Evolutionary conservation across 2,797 vertebrate species (phyloP), one percentile per base, ranked within the genome.

Genomic region (Champsocephalus esox): DNA sequence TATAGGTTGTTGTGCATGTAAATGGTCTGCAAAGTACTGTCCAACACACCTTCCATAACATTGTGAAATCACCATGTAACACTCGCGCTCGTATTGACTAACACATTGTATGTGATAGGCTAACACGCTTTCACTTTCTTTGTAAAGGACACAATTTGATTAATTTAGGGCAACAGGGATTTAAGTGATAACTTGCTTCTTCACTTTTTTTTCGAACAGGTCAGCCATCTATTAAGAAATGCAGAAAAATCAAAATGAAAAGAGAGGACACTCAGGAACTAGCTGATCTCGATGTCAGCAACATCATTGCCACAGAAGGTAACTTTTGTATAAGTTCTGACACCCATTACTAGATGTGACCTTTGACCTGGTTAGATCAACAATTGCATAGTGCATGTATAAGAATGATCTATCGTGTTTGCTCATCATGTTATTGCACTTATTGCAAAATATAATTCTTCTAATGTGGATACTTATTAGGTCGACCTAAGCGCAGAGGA

Each of bases 291-390:
- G 96, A 98, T 48, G 57, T 95, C 54, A 87, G 77, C 66, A 98
- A 98, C 87, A 98, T 98, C 71, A 97, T 97, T 58, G 66, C 81
- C n/a, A 88, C 92, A 69, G 77, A 94, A 85, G 97, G 97, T 97
- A 90, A 70, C 2, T 9, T 19, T 24, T 55, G 12, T 9, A 21
- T 56, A 3, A 24, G 12, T 38, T 5, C 21, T 70, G 9, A 17
- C 17, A 13, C 4, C 0, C 6, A 14, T 61, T 9, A 3, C 2
- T 60, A 9, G 34, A 38, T 38, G 7, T 9, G 34, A 8, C 8
- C 2, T 9, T 1, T 38, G 34, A 38, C 43, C 19, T 60, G 34
- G 14, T 45, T 55, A 21, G 32, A 3, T 60, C 5, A 11, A 67
- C n/a, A 44, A 57, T 3, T 68, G 57, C 21, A 67, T 24, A 67